These are phyloP conservation scores for Andrena praecox DNA, from an alignment of 2,888 invertebrate genomes.

Conservation along the genomic window DNA sequence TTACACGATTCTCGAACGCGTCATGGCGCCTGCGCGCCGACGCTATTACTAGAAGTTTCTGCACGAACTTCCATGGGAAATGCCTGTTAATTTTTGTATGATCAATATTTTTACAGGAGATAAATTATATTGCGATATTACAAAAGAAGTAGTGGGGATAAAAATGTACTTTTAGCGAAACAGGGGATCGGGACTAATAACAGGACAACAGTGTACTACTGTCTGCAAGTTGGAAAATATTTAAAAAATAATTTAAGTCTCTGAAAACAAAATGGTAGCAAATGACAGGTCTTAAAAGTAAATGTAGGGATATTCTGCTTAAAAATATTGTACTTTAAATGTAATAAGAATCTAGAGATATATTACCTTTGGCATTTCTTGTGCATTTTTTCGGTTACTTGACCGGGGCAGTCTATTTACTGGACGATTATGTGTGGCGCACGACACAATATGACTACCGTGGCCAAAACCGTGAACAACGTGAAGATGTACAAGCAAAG, in stretches of 20 bases:
- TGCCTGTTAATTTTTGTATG: background rate
- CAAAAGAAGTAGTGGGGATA: too few relatives aligned
- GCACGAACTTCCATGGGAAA: slow-evolving; percentile 20
- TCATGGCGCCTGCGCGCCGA: background rate
- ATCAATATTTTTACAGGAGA: background rate
- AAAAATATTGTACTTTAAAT: slow-evolving; percentile 24
- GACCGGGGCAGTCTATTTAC: slow-evolving; percentile 86
- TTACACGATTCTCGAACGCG: slow-evolving; percentile 4
- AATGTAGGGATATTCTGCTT: background rate
- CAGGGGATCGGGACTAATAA: too few relatives aligned
- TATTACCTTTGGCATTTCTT: slow-evolving; percentile 65
- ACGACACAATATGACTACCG: slow-evolving; percentile 95
- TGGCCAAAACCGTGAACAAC: slow-evolving; percentile 96
- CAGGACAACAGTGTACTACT: background rate
- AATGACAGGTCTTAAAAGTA: background rate
- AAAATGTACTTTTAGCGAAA: too few relatives aligned
- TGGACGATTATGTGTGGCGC: slow-evolving; percentile 98
- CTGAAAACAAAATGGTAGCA: too few relatives aligned
- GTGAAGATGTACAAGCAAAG: slow-evolving; percentile 98
- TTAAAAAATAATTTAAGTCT: background rate
- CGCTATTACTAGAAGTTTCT: slow-evolving; percentile 23
- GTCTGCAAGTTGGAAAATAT: background rate
- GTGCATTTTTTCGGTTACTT: slow-evolving; percentile 78
- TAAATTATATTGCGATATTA: background rate
- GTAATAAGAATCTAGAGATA: slow-evolving; percentile 21